These are phyloP conservation scores for Trichacis sp. DNA, from an alignment of 2,888 invertebrate species.

Conservation along the genomic window DNA sequence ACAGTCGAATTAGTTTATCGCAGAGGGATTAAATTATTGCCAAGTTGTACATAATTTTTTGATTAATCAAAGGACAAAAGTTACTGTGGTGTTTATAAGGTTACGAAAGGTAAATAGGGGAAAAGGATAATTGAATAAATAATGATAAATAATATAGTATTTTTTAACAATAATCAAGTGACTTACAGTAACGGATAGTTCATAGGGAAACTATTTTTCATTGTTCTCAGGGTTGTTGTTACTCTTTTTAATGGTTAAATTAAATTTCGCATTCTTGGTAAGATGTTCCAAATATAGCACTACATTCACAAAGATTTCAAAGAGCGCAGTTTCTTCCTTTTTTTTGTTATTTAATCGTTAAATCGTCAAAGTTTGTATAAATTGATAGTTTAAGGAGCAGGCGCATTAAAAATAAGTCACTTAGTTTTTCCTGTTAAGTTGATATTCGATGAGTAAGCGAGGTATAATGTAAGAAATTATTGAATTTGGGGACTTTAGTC, in stretches of 20 bases:
- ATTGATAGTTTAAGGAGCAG: conserved; percentile 36
- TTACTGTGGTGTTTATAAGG: conserved; percentile 28
- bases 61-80: conserved; percentile 36
- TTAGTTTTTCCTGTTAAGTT: conserved; percentile 31
- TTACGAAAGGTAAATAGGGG: conserved; percentile 41
- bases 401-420: conserved; percentile 22
- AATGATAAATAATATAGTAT: conserved; percentile 60
- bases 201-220: conserved; percentile 57
- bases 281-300: conserved; percentile 27
- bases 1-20: conserved; percentile 54
- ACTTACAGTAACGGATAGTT: conserved; percentile 59
- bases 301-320: conserved; percentile 1
- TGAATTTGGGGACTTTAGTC: conserved; percentile 30
- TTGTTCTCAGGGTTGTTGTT: conserved; percentile 63
- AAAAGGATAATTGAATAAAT: conserved; percentile 53
- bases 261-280: conserved; percentile 36
- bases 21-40: conserved; percentile 53
- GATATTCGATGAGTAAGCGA: conserved; percentile 16
- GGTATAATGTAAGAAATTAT: neutral
- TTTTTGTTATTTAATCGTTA: conserved; percentile 40
- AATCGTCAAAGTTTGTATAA: conserved; percentile 37
- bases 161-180: conserved; percentile 61
- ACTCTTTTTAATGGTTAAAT: conserved; percentile 47
- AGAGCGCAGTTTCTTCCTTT: conserved; percentile 11
- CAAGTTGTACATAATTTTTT: conserved; percentile 52